phyloP scores from a whole-genome alignment of 2,113 vertebrate genomes.

The Aptenodytes patagonicus region DNA sequence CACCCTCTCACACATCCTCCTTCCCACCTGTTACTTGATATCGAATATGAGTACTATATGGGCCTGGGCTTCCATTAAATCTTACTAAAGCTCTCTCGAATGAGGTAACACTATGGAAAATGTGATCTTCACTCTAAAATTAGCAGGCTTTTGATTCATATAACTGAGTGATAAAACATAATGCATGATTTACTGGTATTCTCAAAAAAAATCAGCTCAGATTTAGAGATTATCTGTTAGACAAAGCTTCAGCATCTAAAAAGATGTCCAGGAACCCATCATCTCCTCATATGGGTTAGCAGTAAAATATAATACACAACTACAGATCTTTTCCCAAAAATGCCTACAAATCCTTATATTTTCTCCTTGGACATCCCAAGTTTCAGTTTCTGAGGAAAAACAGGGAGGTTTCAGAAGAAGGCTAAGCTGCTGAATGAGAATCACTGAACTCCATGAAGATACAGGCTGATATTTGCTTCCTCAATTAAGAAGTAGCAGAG shows the following conservation, averaged over 20 bases:
- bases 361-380: not conserved
- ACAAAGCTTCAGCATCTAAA: not conserved
- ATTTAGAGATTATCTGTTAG: not conserved
- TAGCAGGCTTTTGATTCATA: not conserved
- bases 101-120: not conserved
- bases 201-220: not conserved
- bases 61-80: not conserved
- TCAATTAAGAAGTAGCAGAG: not conserved
- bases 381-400: not conserved
- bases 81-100: not conserved
- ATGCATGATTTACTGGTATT: not conserved
- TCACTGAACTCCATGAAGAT: not conserved
- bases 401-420: not conserved
- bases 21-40: not conserved
- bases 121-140: not conserved
- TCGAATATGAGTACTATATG: not conserved
- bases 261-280: not conserved
- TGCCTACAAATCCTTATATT: not conserved
- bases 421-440: not conserved
- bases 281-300: not conserved
- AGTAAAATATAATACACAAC: not conserved
- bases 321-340: not conserved
- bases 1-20: not conserved
- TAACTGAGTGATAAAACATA: not conserved
- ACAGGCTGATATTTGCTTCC: not conserved